Evolutionary conservation across 2,113 vertebrate species (phyloP).

Genomic region (Pollimyrus isidori): DNA sequence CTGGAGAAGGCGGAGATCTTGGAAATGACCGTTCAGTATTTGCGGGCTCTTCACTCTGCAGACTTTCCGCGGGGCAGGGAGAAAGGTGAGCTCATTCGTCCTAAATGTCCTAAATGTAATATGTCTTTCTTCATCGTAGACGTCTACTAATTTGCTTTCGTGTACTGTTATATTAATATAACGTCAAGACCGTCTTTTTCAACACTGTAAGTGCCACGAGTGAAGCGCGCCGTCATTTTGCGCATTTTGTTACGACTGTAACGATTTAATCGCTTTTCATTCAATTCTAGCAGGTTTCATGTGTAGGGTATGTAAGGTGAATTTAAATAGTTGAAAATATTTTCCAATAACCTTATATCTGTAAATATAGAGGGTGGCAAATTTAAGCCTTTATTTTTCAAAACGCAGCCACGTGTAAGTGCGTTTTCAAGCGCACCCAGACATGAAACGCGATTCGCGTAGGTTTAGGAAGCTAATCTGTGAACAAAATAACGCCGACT

Average conservation of each 20-base stretch:
- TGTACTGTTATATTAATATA: not conserved
- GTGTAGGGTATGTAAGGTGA: not conserved
- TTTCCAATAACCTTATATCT: not conserved
- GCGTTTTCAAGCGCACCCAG: not conserved
- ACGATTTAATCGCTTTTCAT: not conserved
- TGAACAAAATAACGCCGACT: not conserved
- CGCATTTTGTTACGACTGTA: not conserved
- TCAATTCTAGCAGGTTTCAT: not conserved
- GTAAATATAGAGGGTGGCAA: not conserved
- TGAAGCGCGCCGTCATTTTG: not conserved
- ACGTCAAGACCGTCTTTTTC: not conserved
- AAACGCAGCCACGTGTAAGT: not conserved
- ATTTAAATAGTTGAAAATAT: not conserved
- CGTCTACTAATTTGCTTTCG: not conserved
- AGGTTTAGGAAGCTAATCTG: not conserved
- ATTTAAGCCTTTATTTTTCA: not conserved
- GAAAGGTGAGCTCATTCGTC: constrained; percentile 67
- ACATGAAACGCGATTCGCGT: not conserved
- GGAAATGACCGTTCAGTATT: constrained; percentile 97
- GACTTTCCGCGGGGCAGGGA: constrained; percentile 90
- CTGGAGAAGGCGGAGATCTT: constrained; percentile 96
- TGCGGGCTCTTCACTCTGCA: constrained; percentile 83
- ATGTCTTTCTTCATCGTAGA: not conserved
- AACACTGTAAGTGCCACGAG: not conserved
- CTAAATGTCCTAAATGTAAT: not conserved